A percentile compares a stretch with the other conserved stretches of the same genome.
Conservation (phyloP, 2,888 invertebrate species). For the Phaonia tiefii region DNA sequence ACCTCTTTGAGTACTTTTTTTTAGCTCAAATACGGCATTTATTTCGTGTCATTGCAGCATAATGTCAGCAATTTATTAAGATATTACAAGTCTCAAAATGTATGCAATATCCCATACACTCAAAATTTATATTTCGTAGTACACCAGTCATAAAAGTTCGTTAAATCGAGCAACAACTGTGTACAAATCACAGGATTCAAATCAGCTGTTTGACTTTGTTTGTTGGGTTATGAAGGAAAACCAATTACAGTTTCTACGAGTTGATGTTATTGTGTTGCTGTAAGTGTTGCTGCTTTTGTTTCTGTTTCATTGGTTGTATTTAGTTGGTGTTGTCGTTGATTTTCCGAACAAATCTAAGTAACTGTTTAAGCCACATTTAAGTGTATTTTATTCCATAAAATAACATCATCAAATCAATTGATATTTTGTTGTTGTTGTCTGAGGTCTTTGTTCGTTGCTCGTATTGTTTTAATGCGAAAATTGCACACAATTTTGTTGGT, state of each 20-base stretch:
- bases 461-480: conserved; percentile 41
- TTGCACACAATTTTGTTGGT: conserved; percentile 45
- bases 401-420: conserved; percentile 52
- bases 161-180: no score
- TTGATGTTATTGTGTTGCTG: not conserved
- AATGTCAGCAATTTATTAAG: no score
- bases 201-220: not conserved
- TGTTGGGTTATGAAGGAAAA: conserved; percentile 14
- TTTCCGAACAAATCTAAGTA: conserved; percentile 33
- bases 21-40: no score
- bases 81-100: no score
- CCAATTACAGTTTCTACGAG: conserved; percentile 6
- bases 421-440: conserved; percentile 30
- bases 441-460: conserved; percentile 6
- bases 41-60: no score
- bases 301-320: no score
- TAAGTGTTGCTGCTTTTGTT: no score
- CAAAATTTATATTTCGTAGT: no score
- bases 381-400: conserved; percentile 54
- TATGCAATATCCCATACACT: no score
- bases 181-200: no score
- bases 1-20: no score
- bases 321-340: conserved; percentile 1
- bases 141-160: no score
- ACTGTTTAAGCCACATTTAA: conserved; percentile 54